Evolutionary conservation across 2,888 invertebrate genomes (phyloP).

Genomic region (Lasioglossum lativentre): DNA sequence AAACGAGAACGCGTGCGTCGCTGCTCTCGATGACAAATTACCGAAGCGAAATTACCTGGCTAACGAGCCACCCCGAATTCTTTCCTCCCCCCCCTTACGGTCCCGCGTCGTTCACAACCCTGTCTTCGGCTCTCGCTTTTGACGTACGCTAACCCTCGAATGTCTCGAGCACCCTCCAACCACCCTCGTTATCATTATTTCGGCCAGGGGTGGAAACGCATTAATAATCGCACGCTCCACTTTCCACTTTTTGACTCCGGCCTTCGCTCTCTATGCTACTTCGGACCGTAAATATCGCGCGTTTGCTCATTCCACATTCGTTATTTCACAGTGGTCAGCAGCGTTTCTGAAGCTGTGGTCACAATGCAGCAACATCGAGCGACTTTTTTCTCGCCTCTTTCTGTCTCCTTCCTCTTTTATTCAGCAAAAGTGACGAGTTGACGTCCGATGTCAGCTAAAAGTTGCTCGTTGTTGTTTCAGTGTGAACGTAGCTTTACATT

Average conservation of each 20-base stretch:
- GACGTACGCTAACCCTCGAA: neutral
- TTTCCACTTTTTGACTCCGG: neutral
- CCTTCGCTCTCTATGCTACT: neutral
- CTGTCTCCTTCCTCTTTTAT: neutral
- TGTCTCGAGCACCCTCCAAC: neutral
- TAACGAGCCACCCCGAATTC: conserved; percentile 57
- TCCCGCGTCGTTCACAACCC: neutral
- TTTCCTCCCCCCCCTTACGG: neutral
- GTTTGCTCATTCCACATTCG: neutral
- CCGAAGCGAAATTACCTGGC: conserved; percentile 61
- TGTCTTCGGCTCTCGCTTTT: neutral
- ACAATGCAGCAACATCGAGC: neutral
- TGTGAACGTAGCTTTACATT: too few relatives aligned
- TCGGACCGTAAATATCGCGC: neutral
- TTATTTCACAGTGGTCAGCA: neutral
- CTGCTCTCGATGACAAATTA: conserved; percentile 72
- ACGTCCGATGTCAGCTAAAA: too few relatives aligned
- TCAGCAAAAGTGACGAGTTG: too few relatives aligned
- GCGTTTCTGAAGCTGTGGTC: neutral
- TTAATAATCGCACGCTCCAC: neutral
- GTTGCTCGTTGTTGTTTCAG: too few relatives aligned
- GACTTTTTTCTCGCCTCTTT: too few relatives aligned
- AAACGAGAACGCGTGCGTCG: conserved; percentile 47
- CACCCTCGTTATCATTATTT: neutral
- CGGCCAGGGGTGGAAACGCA: neutral